These are phyloP conservation scores for Danaus plexippus DNA, from an alignment of 1,140 invertebrate genomes.

Conservation along the genomic window DNA sequence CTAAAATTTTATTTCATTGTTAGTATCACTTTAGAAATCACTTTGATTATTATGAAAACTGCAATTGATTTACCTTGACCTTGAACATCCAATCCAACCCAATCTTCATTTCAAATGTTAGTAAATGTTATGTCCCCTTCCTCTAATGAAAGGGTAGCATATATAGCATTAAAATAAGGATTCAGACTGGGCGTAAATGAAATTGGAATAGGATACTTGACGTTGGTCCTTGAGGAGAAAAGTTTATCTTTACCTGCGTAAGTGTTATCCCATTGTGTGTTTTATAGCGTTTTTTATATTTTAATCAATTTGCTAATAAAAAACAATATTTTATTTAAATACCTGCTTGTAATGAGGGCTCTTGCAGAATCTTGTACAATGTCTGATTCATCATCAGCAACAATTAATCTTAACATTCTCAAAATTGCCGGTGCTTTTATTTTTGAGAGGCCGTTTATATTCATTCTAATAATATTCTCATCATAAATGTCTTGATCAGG, in stretches of 20 bases:
- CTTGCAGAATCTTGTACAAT: conserved; percentile 21
- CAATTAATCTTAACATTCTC: conserved; percentile 37
- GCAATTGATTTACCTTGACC: conserved; percentile 68
- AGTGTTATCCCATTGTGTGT: conserved; percentile 42
- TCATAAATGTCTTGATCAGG: conserved; percentile 29
- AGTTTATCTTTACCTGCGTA: conserved; percentile 28
- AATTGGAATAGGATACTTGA: conserved; percentile 37
- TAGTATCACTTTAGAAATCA: no score
- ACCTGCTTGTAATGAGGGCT: no score
- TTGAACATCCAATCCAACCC: conserved; percentile 78
- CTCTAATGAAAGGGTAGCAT: conserved; percentile 28
- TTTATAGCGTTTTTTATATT: no score
- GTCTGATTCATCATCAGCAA: conserved; percentile 33
- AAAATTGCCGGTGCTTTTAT: conserved; percentile 52
- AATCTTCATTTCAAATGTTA: conserved; percentile 61
- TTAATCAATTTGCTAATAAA: no score
- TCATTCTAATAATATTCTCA: conserved; percentile 35
- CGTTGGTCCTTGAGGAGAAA: conserved; percentile 18
- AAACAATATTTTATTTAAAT: no score
- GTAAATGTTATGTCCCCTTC: conserved; percentile 30
- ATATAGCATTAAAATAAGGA: conserved; percentile 40
- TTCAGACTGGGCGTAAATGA: conserved; percentile 42
- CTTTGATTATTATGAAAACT: no score
- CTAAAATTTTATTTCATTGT: no score
- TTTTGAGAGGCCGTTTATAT: conserved; percentile 35